Evolutionary conservation across 2,797 vertebrate genomes (phyloP).

Genomic region (Xiphophorus birchmanni): DNA sequence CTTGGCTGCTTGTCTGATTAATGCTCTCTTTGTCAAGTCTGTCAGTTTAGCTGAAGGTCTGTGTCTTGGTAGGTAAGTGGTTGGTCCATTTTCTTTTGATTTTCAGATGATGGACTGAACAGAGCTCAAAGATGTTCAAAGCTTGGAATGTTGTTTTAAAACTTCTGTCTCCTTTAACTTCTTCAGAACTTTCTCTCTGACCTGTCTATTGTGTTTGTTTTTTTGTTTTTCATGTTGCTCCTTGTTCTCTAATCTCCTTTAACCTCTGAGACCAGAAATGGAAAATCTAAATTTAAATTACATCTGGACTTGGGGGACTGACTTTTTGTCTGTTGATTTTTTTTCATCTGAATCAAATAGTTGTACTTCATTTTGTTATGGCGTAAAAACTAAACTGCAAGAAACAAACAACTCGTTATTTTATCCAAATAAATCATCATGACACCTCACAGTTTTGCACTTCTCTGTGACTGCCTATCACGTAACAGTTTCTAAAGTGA

Average conservation of each 20-base stretch:
- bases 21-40: no score
- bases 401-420: not conserved
- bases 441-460: not conserved
- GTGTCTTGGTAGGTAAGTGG: not conserved
- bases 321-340: not conserved
- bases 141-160: not conserved
- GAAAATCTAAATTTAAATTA: not conserved
- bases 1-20: no score
- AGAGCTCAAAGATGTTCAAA: not conserved
- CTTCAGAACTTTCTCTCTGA: not conserved
- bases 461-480: not conserved
- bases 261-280: not conserved
- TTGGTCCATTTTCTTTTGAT: not conserved
- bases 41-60: not conserved
- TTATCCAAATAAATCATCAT: not conserved
- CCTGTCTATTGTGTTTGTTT: not conserved
- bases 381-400: not conserved
- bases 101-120: not conserved
- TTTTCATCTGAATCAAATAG: not conserved
- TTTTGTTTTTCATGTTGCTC: not conserved
- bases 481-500: not conserved
- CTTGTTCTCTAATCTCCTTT: not conserved
- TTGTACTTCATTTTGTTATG: not conserved
- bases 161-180: not conserved
- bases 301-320: not conserved